phyloP scores from a whole-genome alignment of 2,113 vertebrate genomes.

The Ailurus styani region DNA sequence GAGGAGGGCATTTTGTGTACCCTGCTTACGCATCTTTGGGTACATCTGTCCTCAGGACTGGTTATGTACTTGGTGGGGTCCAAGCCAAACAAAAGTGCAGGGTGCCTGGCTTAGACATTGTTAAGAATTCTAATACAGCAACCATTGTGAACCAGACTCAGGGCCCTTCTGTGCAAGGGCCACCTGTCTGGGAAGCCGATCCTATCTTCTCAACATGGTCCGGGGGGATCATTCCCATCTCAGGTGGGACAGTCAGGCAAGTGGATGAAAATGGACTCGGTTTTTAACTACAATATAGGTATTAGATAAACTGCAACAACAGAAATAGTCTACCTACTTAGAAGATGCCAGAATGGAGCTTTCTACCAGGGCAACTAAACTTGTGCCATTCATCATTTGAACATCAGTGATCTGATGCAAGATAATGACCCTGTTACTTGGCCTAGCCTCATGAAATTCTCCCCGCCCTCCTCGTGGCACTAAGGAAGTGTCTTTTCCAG shows the following conservation, averaged over 20 bases:
- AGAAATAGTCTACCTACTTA: neutral
- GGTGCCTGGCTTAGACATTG: neutral
- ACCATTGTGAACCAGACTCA: neutral
- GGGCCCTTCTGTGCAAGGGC: neutral
- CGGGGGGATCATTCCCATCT: accelerated
- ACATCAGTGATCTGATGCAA: neutral
- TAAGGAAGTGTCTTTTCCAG: neutral
- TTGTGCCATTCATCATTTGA: neutral
- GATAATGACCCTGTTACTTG: neutral
- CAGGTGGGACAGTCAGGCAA: no score
- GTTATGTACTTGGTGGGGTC: accelerated
- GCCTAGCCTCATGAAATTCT: neutral
- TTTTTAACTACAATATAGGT: neutral
- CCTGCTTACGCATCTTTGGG: neutral
- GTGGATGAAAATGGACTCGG: accelerated
- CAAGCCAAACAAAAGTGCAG: neutral
- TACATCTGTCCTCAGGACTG: neutral
- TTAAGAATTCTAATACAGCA: neutral
- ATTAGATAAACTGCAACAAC: neutral
- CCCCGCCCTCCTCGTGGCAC: neutral
- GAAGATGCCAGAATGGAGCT: neutral
- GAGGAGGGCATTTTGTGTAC: neutral
- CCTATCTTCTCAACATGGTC: neutral
- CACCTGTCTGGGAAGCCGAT: neutral
- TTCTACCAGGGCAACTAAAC: accelerated